Base-by-base conservation (phyloP, 2,113 vertebrate species). In the Nibea coibor region DNA sequence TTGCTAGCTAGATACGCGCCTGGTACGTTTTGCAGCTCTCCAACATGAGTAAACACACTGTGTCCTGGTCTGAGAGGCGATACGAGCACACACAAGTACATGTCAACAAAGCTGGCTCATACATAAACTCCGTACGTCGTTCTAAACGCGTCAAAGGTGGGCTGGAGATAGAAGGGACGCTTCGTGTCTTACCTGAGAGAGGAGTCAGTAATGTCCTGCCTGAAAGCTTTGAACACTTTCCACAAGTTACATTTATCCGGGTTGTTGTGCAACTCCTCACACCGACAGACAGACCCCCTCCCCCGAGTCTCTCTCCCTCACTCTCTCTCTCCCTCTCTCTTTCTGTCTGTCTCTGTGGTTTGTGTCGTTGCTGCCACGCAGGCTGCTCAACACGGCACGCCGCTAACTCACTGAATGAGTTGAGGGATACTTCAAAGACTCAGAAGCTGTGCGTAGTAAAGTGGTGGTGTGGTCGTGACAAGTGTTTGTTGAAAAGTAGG, bases 141-240 rank as follows among this genome's bases (percentile, higher is more conserved):
- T 10, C 19, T 39, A 10, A 43, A 22, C 4, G 58, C 11, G 39
- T 15, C 47, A 7, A 5, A 2, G 10, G 8, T 3, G 8, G 31
- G 2, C 5, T 4, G 39, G 24, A 47, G 16, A 70, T 0, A 22
- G 3, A 2, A 22, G 3, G 48, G 56, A 24, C 12, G 39, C 4
- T 5, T 14, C 12, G 4, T 10, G n/a, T 51, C 88, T 80, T 87
- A 89, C 88, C 88, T 78, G 58, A 20, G 35, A 71, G 63, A 78
- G 28, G 22, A 67, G 74, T 64, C 53, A 53, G 4, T 10, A 43
- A 35, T 5, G 77, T 83, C 70, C 66, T 17, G 54, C 16, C 50
- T 14, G 7, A 20, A 53, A 51, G 62, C 67, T 59, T 39, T 43
- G 4, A n/a, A 51, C 45, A 39, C 47, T 58, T 75, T 35, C 24